Evolutionary conservation across 2,113 vertebrate genomes (phyloP), one percentile per base, ranked within the genome.

Genomic region (Sciurus niger): DNA sequence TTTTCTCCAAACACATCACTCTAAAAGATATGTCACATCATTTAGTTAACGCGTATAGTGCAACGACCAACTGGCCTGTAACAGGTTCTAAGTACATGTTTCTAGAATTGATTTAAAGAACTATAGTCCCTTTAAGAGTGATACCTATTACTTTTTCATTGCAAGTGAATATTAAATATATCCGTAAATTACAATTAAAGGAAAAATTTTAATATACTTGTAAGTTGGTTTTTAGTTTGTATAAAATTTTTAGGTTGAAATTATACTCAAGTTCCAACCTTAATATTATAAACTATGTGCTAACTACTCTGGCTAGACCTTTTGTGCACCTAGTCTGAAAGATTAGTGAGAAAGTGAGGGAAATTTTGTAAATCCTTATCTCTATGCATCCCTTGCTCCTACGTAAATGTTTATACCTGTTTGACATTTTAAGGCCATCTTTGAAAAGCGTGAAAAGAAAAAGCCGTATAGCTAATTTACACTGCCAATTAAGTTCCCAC

Each of bases 401-500:
- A 65, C 14, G 32, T 74, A 58, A 82, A 72, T 28, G 2, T 10
- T 92, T 76, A 92, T 5, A 79, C 18, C 40, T 24, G 34, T 46
- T 28, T 25, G 63, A 43, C 32, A 85, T 76, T 88, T 90, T 79
- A 86, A 60, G 79, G 14, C 30, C 88, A 86, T 46, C 60, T 94
- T 46, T 91, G 32, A 70, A 58, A 58, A 34, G 17, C 2, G n/a
- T 60, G 78, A 88, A 72, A 74, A 37, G 74, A 18, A 55, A 86
- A 87, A 68, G 0, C n/a, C 48, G 51, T 30, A 37, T 85, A 43
- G 51, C n/a, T 92, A 77, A 77, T 90, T 97, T 88, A 93, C 25
- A 60, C 2, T 6, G 46, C 17, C 89, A 20, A 51, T 40, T 78
- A 86, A 53, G 25, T 85, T 95, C 55, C 68, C 72, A 4, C 1